Percentiles rank a stretch among this genome's conserved stretches.
These are phyloP conservation scores for Paradoxurus hermaphroditus DNA, from an alignment of 2,113 vertebrate species.

Conservation along the genomic window DNA sequence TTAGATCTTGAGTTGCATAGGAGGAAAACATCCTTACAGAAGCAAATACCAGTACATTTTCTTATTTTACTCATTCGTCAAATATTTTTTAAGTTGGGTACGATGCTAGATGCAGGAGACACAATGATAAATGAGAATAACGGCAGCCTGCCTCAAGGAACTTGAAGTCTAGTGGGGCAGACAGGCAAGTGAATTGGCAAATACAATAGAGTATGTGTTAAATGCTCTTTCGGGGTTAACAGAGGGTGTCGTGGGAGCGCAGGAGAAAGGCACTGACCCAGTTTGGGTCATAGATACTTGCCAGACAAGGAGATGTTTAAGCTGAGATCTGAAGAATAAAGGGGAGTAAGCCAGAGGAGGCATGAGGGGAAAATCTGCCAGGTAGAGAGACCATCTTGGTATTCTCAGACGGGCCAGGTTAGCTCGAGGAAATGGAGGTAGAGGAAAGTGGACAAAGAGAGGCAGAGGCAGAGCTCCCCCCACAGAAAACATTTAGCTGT, in stretches of 20 bases:
- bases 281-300: neutral
- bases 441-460: neutral
- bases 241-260: neutral
- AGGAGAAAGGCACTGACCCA: neutral
- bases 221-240: neutral
- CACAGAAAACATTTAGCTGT: neutral
- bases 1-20: neutral
- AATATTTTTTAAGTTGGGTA: neutral
- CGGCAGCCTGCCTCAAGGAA: neutral
- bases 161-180: neutral
- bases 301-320: neutral
- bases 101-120: neutral
- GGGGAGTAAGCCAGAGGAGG: neutral
- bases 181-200: neutral
- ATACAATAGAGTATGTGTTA: neutral
- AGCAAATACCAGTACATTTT: neutral
- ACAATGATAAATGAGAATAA: neutral
- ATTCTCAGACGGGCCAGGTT: neutral
- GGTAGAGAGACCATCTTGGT: neutral
- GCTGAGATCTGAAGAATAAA: neutral
- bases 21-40: slow-evolving; percentile 11
- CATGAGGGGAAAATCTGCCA: neutral
- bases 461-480: neutral
- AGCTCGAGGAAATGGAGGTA: neutral
- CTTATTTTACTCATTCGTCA: slow-evolving; percentile 16